Conservation (phyloP, 1,140 invertebrate genomes). For the Spodoptera frugiperda region DNA sequence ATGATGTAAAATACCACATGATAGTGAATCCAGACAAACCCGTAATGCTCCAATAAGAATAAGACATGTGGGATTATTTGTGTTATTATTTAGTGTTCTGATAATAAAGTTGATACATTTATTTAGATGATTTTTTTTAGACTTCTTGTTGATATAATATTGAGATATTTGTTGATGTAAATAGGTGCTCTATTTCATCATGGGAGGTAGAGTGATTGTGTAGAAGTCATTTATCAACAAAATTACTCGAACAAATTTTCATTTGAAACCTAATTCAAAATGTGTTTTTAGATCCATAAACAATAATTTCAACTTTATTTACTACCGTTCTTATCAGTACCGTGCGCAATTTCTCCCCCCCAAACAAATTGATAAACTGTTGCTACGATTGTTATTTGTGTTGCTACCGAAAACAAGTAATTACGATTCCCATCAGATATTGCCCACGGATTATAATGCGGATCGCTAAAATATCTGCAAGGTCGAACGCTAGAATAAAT, state of each 20-base stretch:
- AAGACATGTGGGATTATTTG: no score
- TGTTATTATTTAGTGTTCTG: no score
- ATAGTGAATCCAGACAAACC: no score
- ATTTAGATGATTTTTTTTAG: no score
- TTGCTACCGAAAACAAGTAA: constrained; percentile 1
- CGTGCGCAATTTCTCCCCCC: neutral
- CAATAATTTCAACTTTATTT: constrained; percentile 36
- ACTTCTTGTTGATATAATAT: no score
- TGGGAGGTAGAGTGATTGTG: neutral
- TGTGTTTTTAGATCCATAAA: neutral
- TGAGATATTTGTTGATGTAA: no score
- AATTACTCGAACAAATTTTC: no score
- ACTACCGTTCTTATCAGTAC: constrained; percentile 24
- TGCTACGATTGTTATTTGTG: constrained; percentile 49
- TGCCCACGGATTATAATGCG: neutral
- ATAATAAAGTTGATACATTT: no score
- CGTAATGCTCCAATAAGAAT: no score
- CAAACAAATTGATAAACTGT: constrained; percentile 55
- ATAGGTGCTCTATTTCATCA: neutral
- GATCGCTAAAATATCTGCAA: neutral
- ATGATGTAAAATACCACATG: no score
- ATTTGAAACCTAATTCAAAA: neutral
- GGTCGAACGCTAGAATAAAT: constrained; percentile 12
- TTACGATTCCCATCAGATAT: neutral
- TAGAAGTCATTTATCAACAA: neutral